These are phyloP conservation scores for Lampropteryx suffumata DNA, from an alignment of 2,888 invertebrate species.

Conservation along the genomic window DNA sequence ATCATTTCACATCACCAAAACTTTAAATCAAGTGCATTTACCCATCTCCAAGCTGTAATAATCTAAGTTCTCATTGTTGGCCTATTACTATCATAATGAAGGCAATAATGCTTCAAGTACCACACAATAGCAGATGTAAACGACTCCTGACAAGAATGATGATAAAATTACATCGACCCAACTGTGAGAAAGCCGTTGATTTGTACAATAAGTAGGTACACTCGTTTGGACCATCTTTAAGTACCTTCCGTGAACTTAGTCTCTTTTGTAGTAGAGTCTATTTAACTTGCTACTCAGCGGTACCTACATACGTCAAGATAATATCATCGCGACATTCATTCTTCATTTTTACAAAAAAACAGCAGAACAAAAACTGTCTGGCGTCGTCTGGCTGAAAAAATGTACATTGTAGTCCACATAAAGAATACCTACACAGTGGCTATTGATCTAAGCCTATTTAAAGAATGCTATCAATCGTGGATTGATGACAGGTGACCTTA, in stretches of 20 bases:
- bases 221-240: background rate
- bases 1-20: too few relatives aligned
- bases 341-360: conserved; percentile 20
- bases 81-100: conserved; percentile 35
- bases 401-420: conserved; percentile 25
- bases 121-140: conserved; percentile 28
- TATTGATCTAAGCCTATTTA: conserved; percentile 32
- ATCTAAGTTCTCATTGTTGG: conserved; percentile 30
- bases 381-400: conserved; percentile 27
- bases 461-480: conserved; percentile 35
- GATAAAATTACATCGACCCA: conserved; percentile 25
- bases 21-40: background rate
- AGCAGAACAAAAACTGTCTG: conserved; percentile 22
- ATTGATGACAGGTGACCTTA: conserved; percentile 29
- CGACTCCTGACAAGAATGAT: conserved; percentile 17
- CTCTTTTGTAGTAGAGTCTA: too few relatives aligned
- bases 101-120: conserved; percentile 44
- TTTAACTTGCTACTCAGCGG: too few relatives aligned
- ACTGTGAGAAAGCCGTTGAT: conserved; percentile 11
- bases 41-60: background rate
- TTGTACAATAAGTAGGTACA: background rate
- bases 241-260: too few relatives aligned
- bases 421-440: conserved; percentile 22
- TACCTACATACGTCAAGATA: too few relatives aligned
- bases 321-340: conserved; percentile 19